Percentiles rank a stretch among this genome's conserved stretches.
Evolutionary conservation across 30 jellyfish, hydroid and myxozoan genomes (phyloP).

Genomic region (Hydractinia echinata): DNA sequence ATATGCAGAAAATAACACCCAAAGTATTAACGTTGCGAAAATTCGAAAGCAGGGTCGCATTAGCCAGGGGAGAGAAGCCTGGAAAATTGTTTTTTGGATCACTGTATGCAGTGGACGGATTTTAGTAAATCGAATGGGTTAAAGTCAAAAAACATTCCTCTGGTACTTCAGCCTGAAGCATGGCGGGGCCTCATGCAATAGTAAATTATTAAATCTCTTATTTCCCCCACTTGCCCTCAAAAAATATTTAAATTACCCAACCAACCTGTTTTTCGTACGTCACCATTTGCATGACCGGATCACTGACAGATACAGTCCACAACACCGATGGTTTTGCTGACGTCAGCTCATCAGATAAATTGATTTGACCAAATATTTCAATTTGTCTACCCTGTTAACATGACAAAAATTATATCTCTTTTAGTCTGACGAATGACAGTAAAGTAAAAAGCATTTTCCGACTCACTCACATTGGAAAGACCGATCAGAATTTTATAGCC

Average conservation of each 20-base stretch:
- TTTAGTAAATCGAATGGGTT: too few relatives aligned
- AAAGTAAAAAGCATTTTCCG: background rate
- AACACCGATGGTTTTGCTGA: constrained; percentile 36
- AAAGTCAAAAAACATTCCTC: too few relatives aligned
- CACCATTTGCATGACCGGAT: constrained; percentile 55
- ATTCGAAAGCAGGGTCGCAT: too few relatives aligned
- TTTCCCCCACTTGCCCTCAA: too few relatives aligned
- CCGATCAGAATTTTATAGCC: background rate
- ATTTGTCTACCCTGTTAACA: constrained; percentile 63
- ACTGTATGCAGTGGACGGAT: too few relatives aligned
- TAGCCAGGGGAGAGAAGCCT: too few relatives aligned
- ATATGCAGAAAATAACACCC: too few relatives aligned
- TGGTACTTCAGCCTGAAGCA: too few relatives aligned
- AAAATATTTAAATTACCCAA: background rate
- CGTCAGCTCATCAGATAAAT: background rate
- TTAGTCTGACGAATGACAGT: background rate
- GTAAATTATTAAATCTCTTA: too few relatives aligned
- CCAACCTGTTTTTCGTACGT: constrained; percentile 30
- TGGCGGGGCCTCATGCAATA: too few relatives aligned
- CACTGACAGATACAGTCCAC: constrained; percentile 58
- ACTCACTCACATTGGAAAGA: background rate
- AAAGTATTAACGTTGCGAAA: too few relatives aligned
- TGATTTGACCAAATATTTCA: constrained; percentile 63
- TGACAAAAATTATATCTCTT: background rate
- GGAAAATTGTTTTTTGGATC: too few relatives aligned